Conservation (phyloP, 2,797 vertebrate genomes). For the Eulemur albifrons region DNA sequence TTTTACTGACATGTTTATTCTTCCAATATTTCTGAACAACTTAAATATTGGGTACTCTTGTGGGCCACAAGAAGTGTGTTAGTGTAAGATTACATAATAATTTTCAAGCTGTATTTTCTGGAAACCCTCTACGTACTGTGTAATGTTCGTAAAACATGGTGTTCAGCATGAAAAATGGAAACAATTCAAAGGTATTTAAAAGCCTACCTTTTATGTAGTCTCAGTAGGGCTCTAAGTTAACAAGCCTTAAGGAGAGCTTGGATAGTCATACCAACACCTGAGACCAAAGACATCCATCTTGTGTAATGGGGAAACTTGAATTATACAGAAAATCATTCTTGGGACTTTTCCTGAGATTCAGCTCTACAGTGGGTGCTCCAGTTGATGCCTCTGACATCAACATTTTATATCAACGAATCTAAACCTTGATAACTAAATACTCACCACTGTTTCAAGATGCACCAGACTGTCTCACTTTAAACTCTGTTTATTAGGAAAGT, state of each 20-base stretch:
- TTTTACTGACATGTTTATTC: background rate
- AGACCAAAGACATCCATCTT: background rate
- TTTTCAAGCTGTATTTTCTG: background rate
- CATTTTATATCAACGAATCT: background rate
- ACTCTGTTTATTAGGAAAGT: background rate
- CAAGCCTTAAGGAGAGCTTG: background rate
- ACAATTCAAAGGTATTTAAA: slow-evolving; percentile 9
- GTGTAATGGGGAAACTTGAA: background rate
- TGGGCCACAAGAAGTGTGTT: background rate
- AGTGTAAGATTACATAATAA: background rate
- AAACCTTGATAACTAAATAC: background rate
- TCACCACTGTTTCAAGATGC: background rate
- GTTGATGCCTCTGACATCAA: background rate
- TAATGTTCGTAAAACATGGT: background rate
- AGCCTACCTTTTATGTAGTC: background rate
- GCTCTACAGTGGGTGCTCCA: background rate
- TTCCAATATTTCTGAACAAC: background rate
- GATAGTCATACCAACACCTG: background rate
- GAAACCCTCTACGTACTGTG: background rate
- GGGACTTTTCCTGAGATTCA: background rate
- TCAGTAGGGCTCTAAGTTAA: background rate
- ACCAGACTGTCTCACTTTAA: background rate
- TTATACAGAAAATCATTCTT: background rate
- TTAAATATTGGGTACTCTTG: background rate
- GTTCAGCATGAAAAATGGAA: background rate